Evolutionary conservation across 1,140 invertebrate genomes (phyloP), one percentile per base, ranked within the genome.

Genomic region (Papilio aristodemus): DNA sequence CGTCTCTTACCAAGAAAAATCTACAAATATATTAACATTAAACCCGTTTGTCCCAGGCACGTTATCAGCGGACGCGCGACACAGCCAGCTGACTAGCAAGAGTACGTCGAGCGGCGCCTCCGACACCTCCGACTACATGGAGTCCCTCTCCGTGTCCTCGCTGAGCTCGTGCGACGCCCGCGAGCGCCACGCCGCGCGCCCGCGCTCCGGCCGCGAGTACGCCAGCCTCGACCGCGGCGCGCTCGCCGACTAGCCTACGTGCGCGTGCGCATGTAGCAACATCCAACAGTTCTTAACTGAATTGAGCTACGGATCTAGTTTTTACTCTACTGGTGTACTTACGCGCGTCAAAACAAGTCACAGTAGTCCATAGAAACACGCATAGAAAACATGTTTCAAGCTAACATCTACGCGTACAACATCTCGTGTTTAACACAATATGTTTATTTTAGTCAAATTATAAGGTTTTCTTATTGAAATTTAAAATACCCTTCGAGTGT

Each of bases 111-210:
- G 95, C 73, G 95, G 95, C 13, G 95, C 95, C n/a, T 97, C 96
- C 0, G 96, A 97, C 81, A 96, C 96, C 92, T 96, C 95, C 0
- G 96, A 97, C 91, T 97, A 96, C 83, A 96, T 96, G 80, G 96
- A 97, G 85, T 96, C 95, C 0, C 89, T 97, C 14, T 97, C 96
- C 0, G 89, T 97, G 92, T 83, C 92, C 1, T 94, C 93, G 5
- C 94, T 96, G 74, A 96, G 95, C 75, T 97, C 96, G 1, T 95
- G 94, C 57, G 95, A 96, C 69, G 84, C 80, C 5, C 79, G 80
- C 0, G 87, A 93, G 69, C 93, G 95, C 9, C 94, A 95, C 62
- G 94, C 94, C 9, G 95, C 96, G 8, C 93, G 96, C 70, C 97
- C 97, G 0, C 92, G 97, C 9, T 97, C 96, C 1, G 97, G 97